Conservation (phyloP, 2,888 invertebrate genomes). For the Sepioteuthis lessoniana region DNA sequence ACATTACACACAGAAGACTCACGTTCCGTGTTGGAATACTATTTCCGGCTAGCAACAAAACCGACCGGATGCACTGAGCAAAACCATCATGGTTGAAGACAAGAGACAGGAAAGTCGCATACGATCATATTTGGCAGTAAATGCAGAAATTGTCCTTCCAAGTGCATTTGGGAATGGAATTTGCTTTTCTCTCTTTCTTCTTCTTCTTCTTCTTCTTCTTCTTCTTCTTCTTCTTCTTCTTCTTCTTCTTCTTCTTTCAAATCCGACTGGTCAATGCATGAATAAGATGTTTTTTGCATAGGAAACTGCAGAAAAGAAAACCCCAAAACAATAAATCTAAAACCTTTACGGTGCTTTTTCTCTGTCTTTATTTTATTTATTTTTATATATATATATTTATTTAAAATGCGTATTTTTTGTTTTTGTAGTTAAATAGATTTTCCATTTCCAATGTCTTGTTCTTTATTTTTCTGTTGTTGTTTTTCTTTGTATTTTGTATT, state of each 20-base stretch:
- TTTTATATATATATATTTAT: not conserved
- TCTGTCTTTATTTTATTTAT: not conserved
- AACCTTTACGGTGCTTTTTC: not conserved
- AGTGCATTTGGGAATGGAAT: not conserved
- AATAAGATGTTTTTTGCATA: not conserved
- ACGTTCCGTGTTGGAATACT: not conserved
- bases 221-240: not conserved
- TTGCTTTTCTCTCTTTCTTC: not conserved
- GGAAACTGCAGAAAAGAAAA: not conserved
- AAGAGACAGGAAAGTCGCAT: not conserved
- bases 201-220: not conserved
- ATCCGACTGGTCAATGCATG: not conserved
- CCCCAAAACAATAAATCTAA: not conserved
- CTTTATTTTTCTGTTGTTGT: not conserved
- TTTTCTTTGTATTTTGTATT: not conserved
- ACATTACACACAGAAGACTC: not conserved
- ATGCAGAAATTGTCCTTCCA: not conserved
- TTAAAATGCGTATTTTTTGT: not conserved
- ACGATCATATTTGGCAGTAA: constrained; percentile 33
- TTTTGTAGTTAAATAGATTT: not conserved
- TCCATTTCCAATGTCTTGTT: not conserved
- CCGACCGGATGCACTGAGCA: not conserved
- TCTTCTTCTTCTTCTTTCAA: not conserved
- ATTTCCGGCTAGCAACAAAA: constrained; percentile 13
- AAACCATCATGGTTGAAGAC: not conserved